Evolutionary conservation across 2,113 vertebrate species (phyloP).

Genomic region (Platycercus adscitus): DNA sequence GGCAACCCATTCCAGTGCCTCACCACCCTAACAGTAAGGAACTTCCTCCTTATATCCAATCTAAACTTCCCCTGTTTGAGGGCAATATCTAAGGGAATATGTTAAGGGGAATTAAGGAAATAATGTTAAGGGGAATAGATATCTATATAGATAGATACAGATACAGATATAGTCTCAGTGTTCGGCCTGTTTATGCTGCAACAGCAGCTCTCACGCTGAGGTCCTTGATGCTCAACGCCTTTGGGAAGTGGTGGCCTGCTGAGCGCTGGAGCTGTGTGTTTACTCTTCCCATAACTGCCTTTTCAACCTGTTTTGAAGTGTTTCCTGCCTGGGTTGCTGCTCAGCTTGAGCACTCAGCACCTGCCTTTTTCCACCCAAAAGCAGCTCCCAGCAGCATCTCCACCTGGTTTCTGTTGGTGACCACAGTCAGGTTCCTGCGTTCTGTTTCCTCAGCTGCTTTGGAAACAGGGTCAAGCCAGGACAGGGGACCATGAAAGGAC

Average conservation of each 20-base stretch:
- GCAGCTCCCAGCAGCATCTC: background rate
- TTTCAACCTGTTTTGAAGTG: background rate
- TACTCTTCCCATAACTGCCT: background rate
- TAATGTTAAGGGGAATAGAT: too few species aligned
- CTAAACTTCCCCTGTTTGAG: too few species aligned
- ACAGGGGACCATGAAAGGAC: background rate
- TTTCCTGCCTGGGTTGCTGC: background rate
- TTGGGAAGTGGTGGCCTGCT: background rate
- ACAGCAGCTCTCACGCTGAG: background rate
- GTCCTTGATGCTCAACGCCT: background rate
- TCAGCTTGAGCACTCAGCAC: background rate
- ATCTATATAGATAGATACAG: background rate
- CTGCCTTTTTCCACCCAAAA: background rate
- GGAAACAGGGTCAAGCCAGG: fast-evolving
- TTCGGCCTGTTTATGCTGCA: background rate
- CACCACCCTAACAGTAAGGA: too few species aligned
- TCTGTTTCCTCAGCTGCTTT: background rate
- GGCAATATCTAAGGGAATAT: too few species aligned
- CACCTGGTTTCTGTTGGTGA: background rate
- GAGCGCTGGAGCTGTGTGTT: background rate
- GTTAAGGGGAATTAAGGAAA: too few species aligned
- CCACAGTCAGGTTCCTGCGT: fast-evolving
- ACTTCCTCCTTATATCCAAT: too few species aligned
- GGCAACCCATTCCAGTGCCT: too few species aligned
- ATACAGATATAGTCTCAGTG: fast-evolving